Conservation (phyloP, 2,797 vertebrate genomes). For the Poecilia gillii region DNA sequence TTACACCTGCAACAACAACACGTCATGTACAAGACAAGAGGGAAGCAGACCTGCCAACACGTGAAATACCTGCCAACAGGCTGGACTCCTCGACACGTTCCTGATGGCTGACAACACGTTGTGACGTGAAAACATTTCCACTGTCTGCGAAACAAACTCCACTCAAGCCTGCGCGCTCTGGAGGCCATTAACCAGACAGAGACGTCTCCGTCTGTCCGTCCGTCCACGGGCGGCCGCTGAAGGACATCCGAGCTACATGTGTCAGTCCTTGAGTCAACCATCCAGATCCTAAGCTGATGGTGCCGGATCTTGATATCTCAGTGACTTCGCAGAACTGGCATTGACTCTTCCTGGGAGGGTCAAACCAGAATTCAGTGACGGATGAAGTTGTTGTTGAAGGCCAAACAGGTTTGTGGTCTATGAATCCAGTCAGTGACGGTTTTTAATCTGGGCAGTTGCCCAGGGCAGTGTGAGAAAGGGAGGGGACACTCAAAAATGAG, state of each 20-base stretch:
- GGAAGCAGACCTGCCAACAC: constrained; percentile 54
- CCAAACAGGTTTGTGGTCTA: neutral
- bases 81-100: constrained; percentile 49
- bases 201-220: constrained; percentile 16
- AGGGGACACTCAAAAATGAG: too few species aligned
- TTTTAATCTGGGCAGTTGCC: too few species aligned
- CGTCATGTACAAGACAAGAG: constrained; percentile 28
- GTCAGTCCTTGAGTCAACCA: constrained; percentile 39
- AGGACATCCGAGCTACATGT: constrained; percentile 42
- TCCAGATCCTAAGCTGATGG: constrained; percentile 24
- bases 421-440: too few species aligned
- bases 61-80: constrained; percentile 51
- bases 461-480: too few species aligned
- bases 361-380: constrained; percentile 54
- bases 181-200: constrained; percentile 33
- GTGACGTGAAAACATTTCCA: constrained; percentile 38
- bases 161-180: constrained; percentile 1
- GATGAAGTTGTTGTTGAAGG: constrained; percentile 42
- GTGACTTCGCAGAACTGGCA: constrained; percentile 18
- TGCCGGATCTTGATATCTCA: constrained; percentile 37
- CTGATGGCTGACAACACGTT: constrained; percentile 45
- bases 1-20: constrained; percentile 40
- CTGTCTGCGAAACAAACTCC: constrained; percentile 18
- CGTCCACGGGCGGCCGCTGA: constrained; percentile 25
- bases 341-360: constrained; percentile 33